Conservation (phyloP, 92 coral and sea anemone genomes). For the Phenganax subtilis region DNA sequence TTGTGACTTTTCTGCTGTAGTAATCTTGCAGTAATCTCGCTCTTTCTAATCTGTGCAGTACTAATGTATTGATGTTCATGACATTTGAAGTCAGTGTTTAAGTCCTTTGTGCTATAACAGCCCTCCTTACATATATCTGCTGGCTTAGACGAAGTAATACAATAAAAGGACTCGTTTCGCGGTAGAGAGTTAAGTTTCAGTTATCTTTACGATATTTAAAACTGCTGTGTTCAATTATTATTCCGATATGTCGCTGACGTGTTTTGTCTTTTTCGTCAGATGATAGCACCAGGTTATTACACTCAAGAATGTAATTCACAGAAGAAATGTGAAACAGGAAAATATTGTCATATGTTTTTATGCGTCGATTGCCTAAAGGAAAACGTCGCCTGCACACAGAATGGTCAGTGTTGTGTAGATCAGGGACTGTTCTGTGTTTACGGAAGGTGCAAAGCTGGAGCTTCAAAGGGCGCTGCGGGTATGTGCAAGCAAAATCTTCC, state of each 20-base stretch:
- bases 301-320: conserved; percentile 97
- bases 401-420: conserved; percentile 88
- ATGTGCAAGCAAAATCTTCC: background rate
- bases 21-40: no score
- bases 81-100: no score
- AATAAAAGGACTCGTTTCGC: no score
- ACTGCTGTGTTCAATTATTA: no score
- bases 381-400: conserved; percentile 99
- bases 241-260: background rate
- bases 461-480: conserved; percentile 46
- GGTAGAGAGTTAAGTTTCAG: no score
- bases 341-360: conserved; percentile 98
- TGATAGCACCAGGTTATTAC: conserved; percentile 94
- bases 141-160: no score
- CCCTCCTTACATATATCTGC: no score
- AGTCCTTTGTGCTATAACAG: no score
- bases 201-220: no score
- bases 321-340: conserved; percentile 72
- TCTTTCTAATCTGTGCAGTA: no score
- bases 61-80: no score
- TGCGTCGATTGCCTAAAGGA: conserved; percentile 97
- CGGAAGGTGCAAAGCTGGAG: conserved; percentile 96
- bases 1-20: no score
- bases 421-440: conserved; percentile 80
- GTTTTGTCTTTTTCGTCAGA: conserved; percentile 31